Conservation (phyloP, 2,888 invertebrate genomes). For the Tortricodes alternella region DNA sequence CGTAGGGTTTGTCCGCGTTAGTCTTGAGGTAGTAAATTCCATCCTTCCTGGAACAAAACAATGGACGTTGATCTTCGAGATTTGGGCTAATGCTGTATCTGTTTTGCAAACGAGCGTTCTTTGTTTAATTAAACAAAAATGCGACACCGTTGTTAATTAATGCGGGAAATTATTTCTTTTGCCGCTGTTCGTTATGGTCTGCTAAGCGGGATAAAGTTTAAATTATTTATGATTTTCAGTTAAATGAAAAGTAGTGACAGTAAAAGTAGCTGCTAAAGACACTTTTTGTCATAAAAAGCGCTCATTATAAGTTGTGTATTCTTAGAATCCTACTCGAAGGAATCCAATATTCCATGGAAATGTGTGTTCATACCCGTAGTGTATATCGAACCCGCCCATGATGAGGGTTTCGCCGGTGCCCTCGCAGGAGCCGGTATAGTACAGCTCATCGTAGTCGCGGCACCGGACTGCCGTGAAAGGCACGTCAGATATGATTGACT, state of each 20-base stretch:
- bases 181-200: slow-evolving; percentile 39
- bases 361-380: slow-evolving; percentile 65
- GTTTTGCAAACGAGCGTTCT: slow-evolving; percentile 57
- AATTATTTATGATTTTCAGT: too few relatives aligned
- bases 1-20: slow-evolving; percentile 77
- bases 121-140: slow-evolving; percentile 61
- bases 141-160: slow-evolving; percentile 51
- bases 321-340: too few relatives aligned
- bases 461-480: slow-evolving; percentile 77
- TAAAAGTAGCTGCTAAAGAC: too few relatives aligned
- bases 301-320: too few relatives aligned
- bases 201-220: too few relatives aligned
- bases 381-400: slow-evolving; percentile 78
- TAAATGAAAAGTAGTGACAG: too few relatives aligned
- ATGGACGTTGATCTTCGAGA: slow-evolving; percentile 56
- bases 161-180: slow-evolving; percentile 53
- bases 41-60: slow-evolving; percentile 77
- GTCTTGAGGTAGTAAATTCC: slow-evolving; percentile 82
- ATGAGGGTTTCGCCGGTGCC: slow-evolving; percentile 77
- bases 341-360: too few relatives aligned
- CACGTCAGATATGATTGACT: slow-evolving; percentile 72
- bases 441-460: slow-evolving; percentile 68
- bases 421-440: slow-evolving; percentile 65
- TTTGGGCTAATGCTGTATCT: slow-evolving; percentile 57
- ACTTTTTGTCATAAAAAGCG: too few relatives aligned